A percentile compares a stretch with the other conserved stretches of the same genome.
Evolutionary conservation across 2,797 vertebrate genomes (phyloP).

Genomic region (Botia almorhae): DNA sequence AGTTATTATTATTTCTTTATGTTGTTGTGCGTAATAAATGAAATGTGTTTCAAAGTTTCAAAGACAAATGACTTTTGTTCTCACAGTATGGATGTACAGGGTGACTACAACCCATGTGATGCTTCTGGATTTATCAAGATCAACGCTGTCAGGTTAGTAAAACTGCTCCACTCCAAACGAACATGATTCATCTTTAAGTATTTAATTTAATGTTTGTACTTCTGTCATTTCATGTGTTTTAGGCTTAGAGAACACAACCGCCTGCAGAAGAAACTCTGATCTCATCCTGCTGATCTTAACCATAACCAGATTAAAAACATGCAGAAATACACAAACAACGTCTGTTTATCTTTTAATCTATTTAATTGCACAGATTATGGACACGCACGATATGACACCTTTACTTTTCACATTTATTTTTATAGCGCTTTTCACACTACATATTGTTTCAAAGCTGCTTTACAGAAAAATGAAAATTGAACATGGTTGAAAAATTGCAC

Average conservation of each 20-base stretch:
- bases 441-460: no score
- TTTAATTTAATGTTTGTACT: background rate
- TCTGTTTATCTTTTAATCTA: background rate
- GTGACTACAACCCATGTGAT: conserved; percentile 90
- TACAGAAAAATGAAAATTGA: no score
- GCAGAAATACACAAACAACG: background rate
- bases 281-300: no score
- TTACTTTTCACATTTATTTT: background rate
- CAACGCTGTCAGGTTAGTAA: conserved; percentile 88
- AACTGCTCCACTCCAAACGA: background rate
- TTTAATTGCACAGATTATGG: background rate
- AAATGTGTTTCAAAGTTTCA: background rate
- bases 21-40: background rate
- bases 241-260: conserved; percentile 95
- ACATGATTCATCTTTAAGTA: background rate
- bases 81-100: conserved; percentile 93
- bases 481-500: no score
- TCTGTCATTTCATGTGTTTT: conserved; percentile 58
- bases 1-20: background rate
- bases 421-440: no score
- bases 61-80: conserved; percentile 1
- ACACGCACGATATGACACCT: no score
- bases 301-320: background rate
- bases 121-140: conserved; percentile 97
- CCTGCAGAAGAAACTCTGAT: conserved; percentile 59